These are phyloP conservation scores for Pseudorasbora parva DNA, from an alignment of 2,113 vertebrate species.

Conservation along the genomic window DNA sequence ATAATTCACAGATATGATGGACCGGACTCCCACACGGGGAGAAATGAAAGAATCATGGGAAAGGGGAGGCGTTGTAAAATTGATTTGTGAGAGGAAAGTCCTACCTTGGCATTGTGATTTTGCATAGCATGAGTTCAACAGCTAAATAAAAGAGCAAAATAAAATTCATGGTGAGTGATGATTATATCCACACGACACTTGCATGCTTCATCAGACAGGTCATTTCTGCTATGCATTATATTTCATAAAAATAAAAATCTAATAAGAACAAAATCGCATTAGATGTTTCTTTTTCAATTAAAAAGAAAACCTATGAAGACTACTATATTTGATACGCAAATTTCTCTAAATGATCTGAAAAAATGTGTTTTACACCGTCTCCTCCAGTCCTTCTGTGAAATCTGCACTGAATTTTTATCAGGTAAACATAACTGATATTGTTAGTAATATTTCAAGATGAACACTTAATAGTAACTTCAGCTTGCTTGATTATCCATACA, in stretches of 20 bases:
- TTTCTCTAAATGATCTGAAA: too few relatives aligned
- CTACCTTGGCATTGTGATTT: constrained; percentile 96
- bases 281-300: background rate
- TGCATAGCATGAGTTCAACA: constrained; percentile 98
- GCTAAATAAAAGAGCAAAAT: constrained; percentile 85
- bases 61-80: constrained; percentile 43
- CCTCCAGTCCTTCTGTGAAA: too few relatives aligned
- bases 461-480: too few relatives aligned
- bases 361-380: too few relatives aligned
- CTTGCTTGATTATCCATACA: too few relatives aligned
- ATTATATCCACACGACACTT: background rate
- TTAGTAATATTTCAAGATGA: too few relatives aligned
- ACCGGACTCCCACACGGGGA: constrained; percentile 36
- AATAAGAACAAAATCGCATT: background rate
- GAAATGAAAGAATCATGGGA: constrained; percentile 57
- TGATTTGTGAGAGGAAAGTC: constrained; percentile 61
- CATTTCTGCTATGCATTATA: background rate
- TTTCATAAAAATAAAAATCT: background rate
- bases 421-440: too few relatives aligned
- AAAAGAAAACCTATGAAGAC: too few relatives aligned
- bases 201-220: background rate
- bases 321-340: too few relatives aligned
- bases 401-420: too few relatives aligned
- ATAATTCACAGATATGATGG: constrained; percentile 28
- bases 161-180: constrained; percentile 60